Evolutionary conservation across 2,888 invertebrate species (phyloP), one percentile per base, ranked within the genome.

Genomic region (Hydriomena furcata): DNA sequence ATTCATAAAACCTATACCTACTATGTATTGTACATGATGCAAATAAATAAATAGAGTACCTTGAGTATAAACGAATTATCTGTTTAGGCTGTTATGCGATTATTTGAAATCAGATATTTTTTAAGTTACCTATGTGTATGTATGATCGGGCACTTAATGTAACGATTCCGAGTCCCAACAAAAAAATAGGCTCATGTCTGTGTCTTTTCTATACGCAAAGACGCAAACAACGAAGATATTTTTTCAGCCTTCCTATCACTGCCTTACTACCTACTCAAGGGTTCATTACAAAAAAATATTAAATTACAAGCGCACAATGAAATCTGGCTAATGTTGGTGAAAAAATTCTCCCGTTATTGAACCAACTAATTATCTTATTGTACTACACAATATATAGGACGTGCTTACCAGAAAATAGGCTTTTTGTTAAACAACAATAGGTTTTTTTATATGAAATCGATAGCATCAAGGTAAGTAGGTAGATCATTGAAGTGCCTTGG

Each of bases 321-420:
- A 72, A 68, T 76, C 74, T 77, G 73, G 73, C 71, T 79, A 76
- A 76, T 71, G 71, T 66, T 58, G 58, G 60, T 63, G 72, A 72
- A 84, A 84, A 86, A 86, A 74, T 66, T 67, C 71, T 77, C 79
- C 88, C 88, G 89, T 85, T 90, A 84, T 65, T 66, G 72, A 81
- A 73, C 82, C 74, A 72, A 72, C 85, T 90, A 90, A 90, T 90
- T 90, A 90, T 84, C 78, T 82, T 73, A 78, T 87, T 88, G 87
- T 87, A 73, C 71, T 72, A 65, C 68, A 76, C 80, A 83, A 82
- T 82, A 77, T 74, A 71, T 79, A 78, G 71, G 77, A 84, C 86
- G 84, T 85, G 85, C 80, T 79, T 73, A 73, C 67, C 65, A 79
- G 79, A 84, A 84, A 88, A 84, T 82, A 77, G 72, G 71, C 71